Base-by-base conservation (phyloP, 37 sponge, comb jelly and placozoan species). In the Chondrilla cf. caribensis region DNA sequence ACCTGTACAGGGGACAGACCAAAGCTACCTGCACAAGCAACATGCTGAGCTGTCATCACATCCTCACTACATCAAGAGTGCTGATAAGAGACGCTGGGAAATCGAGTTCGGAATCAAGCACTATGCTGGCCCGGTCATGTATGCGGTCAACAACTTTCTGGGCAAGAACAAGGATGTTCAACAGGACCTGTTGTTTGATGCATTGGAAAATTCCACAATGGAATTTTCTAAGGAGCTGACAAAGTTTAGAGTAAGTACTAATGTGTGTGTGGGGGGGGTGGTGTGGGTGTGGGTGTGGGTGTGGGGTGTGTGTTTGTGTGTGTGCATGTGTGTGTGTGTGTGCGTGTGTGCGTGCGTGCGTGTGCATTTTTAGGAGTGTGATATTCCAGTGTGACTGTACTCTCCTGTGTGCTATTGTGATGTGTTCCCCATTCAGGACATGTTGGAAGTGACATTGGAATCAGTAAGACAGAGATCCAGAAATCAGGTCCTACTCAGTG, bases 131-230 rank as follows among this genome's bases (percentile, higher is more conserved):
- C 82, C 84, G n/a, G 97, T 97, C 40, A 87, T 86, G 32, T 97
- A 97, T 77, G 75, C 42, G 0, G 90, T 97, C 1, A 67, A 78
- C 7, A 68, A 82, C 28, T 92, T 97, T 77, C 89, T 97, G 42
- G 92, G 94, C 65, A 97, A 94, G 86, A 97, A 97, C 93, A 97
- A 97, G 80, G 94, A 94, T 35, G 92, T 94, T 47, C 97, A 97
- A 58, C 92, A 97, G 47, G 95, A 91, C 21, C 79, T 90, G 84
- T 78, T 97, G 39, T 97, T 97, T 84, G 95, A 97, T 36, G 83
- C 44, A 44, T 93, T 97, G 77, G 86, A 88, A 66, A 47, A 60
- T 15, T 94, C 97, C 35, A 78, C 81, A 0, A 80, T 66, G 28
- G 70, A 84, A 0, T 97, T 97, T 68, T 83, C 86, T 35, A 55